Percentiles rank a stretch among this genome's conserved stretches.
Evolutionary conservation across 2,797 vertebrate genomes (phyloP).

Genomic region (Octomys mimax): DNA sequence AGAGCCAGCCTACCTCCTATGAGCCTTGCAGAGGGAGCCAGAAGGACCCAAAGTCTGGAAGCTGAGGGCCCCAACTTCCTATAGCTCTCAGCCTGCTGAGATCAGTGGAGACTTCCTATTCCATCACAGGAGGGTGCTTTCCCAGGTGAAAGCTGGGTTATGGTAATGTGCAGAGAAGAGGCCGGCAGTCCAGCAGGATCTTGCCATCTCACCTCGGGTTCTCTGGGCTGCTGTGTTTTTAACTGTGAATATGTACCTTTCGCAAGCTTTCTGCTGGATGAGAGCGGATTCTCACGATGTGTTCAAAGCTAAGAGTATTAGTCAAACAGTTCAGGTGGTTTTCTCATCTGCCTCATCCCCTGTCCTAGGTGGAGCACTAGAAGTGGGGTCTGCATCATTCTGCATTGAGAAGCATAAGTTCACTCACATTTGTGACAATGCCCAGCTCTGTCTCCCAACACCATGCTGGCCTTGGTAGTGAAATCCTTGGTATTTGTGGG

Average conservation of each 20-base stretch:
- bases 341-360: not conserved
- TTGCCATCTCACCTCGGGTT: not conserved
- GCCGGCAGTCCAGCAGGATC: not conserved
- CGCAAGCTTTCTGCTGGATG: conserved; percentile 59
- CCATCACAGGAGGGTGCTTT: not conserved
- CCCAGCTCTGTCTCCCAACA: not conserved
- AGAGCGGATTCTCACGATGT: conserved; percentile 54
- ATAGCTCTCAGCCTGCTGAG: not conserved
- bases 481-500: conserved; percentile 6
- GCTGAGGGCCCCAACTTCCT: not conserved
- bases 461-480: conserved; percentile 26
- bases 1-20: not conserved
- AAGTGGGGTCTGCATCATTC: not conserved
- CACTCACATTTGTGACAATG: not conserved
- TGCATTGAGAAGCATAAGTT: not conserved
- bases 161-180: not conserved
- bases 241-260: conserved; percentile 11
- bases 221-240: not conserved
- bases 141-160: not conserved
- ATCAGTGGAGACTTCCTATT: conserved; percentile 4
- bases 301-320: conserved; percentile 52
- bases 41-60: not conserved
- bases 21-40: conserved; percentile 10
- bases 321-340: conserved; percentile 3
- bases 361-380: not conserved